phyloP scores from a whole-genome alignment of 37 sponge, comb jelly and placozoan species.

The Ephydatia muelleri region DNA sequence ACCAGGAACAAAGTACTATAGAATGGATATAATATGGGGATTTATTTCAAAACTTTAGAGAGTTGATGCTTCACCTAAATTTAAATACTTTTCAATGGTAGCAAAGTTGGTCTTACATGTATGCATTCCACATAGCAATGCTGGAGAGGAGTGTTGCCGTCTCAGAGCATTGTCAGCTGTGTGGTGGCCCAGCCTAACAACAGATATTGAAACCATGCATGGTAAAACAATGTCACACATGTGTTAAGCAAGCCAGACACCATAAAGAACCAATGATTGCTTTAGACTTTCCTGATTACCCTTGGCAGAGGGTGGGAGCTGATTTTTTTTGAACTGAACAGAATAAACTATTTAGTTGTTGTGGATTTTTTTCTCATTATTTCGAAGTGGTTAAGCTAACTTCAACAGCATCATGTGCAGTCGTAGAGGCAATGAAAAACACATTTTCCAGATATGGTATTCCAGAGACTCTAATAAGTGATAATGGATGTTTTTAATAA shows the following conservation, averaged over 20 bases:
- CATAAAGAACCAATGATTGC: slow-evolving; percentile 9
- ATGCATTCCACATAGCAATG: too few species aligned
- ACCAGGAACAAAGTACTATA: too few species aligned
- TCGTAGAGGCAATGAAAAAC: slow-evolving; percentile 5
- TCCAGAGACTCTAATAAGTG: slow-evolving; percentile 13
- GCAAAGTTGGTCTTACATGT: too few species aligned
- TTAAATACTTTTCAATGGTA: too few species aligned
- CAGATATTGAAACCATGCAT: background rate
- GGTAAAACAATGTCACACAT: background rate
- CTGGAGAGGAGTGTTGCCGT: slow-evolving; percentile 7
- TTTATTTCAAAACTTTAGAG: too few species aligned
- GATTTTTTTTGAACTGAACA: background rate
- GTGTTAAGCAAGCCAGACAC: background rate
- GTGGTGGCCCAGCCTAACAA: slow-evolving; percentile 23
- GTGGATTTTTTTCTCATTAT: slow-evolving; percentile 37
- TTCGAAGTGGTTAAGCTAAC: slow-evolving; percentile 33
- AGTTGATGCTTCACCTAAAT: too few species aligned
- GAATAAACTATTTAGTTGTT: background rate
- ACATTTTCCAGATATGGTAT: slow-evolving; percentile 16
- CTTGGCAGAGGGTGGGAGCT: slow-evolving; percentile 26
- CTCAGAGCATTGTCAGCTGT: background rate
- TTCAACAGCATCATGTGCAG: slow-evolving; percentile 1
- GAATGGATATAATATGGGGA: too few species aligned
- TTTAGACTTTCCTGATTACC: background rate
- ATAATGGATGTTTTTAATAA: too few species aligned